Percentiles rank a stretch among this genome's conserved stretches.
phyloP scores from a whole-genome alignment of 1,140 invertebrate genomes.

The Metaphire vulgaris region DNA sequence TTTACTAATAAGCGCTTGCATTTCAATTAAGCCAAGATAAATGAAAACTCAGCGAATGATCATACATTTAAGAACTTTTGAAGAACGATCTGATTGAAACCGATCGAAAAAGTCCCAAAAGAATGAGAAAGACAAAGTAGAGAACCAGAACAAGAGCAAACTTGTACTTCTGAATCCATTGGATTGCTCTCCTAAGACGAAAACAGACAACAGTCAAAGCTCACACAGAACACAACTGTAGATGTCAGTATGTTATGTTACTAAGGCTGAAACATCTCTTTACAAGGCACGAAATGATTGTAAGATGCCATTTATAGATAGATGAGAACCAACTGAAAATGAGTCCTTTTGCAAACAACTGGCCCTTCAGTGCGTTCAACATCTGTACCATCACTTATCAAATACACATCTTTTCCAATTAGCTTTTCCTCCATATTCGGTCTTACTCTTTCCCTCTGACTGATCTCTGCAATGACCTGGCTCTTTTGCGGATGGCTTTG shows the following conservation, averaged over 20 bases:
- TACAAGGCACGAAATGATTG: not conserved
- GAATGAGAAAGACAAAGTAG: slow-evolving; percentile 40
- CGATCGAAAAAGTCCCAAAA: slow-evolving; percentile 36
- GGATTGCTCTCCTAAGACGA: not conserved
- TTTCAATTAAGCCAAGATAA: too few species aligned
- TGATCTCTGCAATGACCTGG: too few species aligned
- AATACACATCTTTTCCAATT: too few species aligned
- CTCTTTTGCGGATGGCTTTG: too few species aligned
- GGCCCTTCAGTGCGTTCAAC: not conserved
- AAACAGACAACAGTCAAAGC: too few species aligned
- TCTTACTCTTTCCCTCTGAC: too few species aligned
- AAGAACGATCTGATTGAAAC: slow-evolving; percentile 3
- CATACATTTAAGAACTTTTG: not conserved
- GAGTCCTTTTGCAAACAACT: slow-evolving; percentile 29
- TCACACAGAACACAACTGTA: too few species aligned
- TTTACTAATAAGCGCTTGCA: too few species aligned
- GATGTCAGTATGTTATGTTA: too few species aligned
- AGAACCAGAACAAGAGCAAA: slow-evolving; percentile 42
- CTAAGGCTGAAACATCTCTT: not conserved
- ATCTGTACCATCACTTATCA: too few species aligned
- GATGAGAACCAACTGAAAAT: not conserved
- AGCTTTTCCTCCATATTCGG: too few species aligned
- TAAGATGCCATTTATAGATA: not conserved
- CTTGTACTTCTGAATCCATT: slow-evolving; percentile 42
- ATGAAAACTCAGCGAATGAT: too few species aligned